Conservation (phyloP, 1,140 invertebrate genomes). For the Rhyacophila brunnea region DNA sequence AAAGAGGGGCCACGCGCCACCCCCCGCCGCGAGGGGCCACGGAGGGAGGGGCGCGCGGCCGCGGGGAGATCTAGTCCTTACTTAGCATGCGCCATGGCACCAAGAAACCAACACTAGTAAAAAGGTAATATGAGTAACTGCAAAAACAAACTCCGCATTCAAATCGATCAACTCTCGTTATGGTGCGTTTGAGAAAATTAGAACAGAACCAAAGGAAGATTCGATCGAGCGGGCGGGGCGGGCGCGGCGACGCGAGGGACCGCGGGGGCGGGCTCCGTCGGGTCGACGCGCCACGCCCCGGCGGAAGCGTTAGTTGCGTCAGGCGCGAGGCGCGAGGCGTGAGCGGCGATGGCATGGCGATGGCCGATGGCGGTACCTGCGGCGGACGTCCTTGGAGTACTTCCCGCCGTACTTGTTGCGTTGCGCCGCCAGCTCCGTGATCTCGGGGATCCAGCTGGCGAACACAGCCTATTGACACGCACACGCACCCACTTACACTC, state of each 20-base stretch:
- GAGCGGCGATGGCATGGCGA: slow-evolving; percentile 32
- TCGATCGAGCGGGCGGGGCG: slow-evolving; percentile 23
- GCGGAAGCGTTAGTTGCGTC: slow-evolving; percentile 38
- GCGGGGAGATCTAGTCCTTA: slow-evolving; percentile 52
- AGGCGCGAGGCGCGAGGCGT: slow-evolving; percentile 47
- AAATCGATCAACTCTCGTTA: slow-evolving; percentile 50
- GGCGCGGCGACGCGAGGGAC: slow-evolving; percentile 10
- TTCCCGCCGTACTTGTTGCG: slow-evolving; percentile 97
- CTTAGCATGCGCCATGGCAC: slow-evolving; percentile 59
- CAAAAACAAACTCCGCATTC: slow-evolving; percentile 60
- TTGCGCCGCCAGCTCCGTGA: slow-evolving; percentile 96
- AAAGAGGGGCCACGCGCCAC: slow-evolving; percentile 47
- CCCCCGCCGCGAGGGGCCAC: slow-evolving; percentile 42
- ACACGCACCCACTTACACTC: not conserved
- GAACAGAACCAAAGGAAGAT: slow-evolving; percentile 31
- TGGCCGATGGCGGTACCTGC: slow-evolving; percentile 77
- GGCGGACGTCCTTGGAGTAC: slow-evolving; percentile 96
- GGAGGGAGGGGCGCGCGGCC: slow-evolving; percentile 49
- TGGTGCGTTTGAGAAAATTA: slow-evolving; percentile 25
- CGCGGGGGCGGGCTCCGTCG: not conserved
- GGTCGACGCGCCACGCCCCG: slow-evolving; percentile 44
- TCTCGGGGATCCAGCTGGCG: slow-evolving; percentile 99
- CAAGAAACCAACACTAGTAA: slow-evolving; percentile 59
- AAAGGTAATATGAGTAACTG: slow-evolving; percentile 55
- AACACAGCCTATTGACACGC: slow-evolving; percentile 87